A percentile compares a stretch with the other conserved stretches of the same genome.
Conservation (phyloP, 2,113 vertebrate species). For the Carlito syrichta region DNA sequence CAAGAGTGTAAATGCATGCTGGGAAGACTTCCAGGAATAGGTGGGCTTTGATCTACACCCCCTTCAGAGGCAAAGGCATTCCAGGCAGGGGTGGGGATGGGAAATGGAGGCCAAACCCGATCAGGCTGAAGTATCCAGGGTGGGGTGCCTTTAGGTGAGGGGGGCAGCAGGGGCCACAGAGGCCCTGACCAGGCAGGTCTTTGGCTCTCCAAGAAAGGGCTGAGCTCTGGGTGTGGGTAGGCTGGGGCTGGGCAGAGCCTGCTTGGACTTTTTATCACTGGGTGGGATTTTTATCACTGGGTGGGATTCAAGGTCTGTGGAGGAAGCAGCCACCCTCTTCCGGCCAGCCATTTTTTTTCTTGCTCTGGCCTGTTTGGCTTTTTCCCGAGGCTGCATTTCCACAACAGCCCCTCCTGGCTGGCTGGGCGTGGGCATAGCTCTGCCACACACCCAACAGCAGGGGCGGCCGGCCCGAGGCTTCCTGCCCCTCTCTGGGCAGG, state of each 20-base stretch:
- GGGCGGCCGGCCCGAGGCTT: slow-evolving; percentile 85
- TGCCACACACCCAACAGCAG: slow-evolving; percentile 39
- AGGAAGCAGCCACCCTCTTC: slow-evolving; percentile 80
- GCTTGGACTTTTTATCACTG: slow-evolving; percentile 47
- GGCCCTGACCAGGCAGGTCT: neutral
- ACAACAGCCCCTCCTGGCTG: slow-evolving; percentile 54
- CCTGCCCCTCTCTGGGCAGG: slow-evolving; percentile 89
- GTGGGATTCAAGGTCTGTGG: slow-evolving; percentile 67
- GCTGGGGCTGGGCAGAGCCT: slow-evolving; percentile 17
- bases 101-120: neutral
- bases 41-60: neutral
- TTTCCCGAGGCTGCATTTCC: slow-evolving; percentile 63
- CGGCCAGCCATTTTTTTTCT: slow-evolving; percentile 72
- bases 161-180: neutral
- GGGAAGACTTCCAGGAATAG: neutral
- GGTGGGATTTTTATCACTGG: slow-evolving; percentile 56
- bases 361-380: slow-evolving; percentile 29
- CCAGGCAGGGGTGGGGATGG: neutral
- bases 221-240: slow-evolving; percentile 5
- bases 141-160: neutral
- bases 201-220: neutral
- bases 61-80: neutral
- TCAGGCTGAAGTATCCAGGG: neutral
- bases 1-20: neutral
- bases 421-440: slow-evolving; percentile 52